Evolutionary conservation across 2,888 invertebrate genomes (phyloP), one percentile per base, ranked within the genome.

Genomic region (Himalopsyche tibetana): DNA sequence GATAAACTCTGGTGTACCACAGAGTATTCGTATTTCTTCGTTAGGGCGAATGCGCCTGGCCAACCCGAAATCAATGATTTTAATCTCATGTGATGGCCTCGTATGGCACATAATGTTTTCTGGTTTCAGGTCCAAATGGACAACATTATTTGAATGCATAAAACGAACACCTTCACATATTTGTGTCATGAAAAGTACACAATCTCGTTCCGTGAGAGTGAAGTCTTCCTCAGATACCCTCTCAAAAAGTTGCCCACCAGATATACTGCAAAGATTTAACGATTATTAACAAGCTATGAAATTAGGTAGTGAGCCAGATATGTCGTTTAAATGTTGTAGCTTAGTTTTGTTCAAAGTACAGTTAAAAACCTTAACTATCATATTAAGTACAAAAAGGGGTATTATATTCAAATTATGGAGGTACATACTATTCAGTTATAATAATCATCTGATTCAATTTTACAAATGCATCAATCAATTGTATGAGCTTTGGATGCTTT

Each of bases 71-170:
- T 99, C 99, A 88, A 99, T 98, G 51, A 99, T 95, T 92, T 99
- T 99, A 88, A 99, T 96, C 90, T 95, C 95, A 92, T 98, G 95
- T 12, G 97, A 97, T 69, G 96, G 96, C 87, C 96, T 94, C 5
- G 96, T 96, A 84, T 96, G 94, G 91, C 98, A 99, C 94, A 99
- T 96, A 84, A 99, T 98, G 91, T 99, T 99, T 92, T 99, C 99
- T 0, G 99, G 98, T 94, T 99, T 99, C 87, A 99, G 92, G 91
- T 99, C 98, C 89, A 99, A 92, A 92, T 99, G 99, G 74, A 98
- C 96, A 87, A 99, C 95, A 88, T 95, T 95, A 90, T 95, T 95
- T 38, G 94, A 92, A 91, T 99, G 99, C 95, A 99, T 97, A 90
- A 98, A 99, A 83, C 95, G 94, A 5, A 98, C 96, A 2, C 97